phyloP scores from a whole-genome alignment of 2,797 vertebrate genomes.

The Liasis olivaceus region DNA sequence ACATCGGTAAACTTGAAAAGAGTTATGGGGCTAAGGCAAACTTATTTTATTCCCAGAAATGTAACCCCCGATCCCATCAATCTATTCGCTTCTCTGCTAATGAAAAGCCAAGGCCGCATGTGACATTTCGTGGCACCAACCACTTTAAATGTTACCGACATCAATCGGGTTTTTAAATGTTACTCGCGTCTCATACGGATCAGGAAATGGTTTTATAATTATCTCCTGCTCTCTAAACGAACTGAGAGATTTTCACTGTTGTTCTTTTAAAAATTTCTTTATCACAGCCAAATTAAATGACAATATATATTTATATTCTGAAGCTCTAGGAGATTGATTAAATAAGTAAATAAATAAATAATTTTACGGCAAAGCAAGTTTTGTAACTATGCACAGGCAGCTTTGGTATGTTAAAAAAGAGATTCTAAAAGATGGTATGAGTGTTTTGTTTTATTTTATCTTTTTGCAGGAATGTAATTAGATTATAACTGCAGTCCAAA shows the following conservation, averaged over 20 bases:
- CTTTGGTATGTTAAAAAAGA: background rate
- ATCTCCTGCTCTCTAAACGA: conserved; percentile 59
- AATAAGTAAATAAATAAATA: background rate
- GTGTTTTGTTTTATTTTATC: background rate
- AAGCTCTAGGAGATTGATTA: background rate
- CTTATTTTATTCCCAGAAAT: conserved; percentile 21
- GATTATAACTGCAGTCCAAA: background rate
- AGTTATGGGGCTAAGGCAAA: conserved; percentile 37
- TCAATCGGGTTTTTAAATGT: conserved; percentile 63
- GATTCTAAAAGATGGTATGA: background rate
- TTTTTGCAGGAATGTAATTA: background rate
- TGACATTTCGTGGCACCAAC: conserved; percentile 60
- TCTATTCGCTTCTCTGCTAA: conserved; percentile 58
- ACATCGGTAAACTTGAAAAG: background rate
- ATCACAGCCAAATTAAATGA: conserved; percentile 43
- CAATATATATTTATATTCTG: conserved; percentile 8
- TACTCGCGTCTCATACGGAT: conserved; percentile 54
- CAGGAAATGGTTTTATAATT: conserved; percentile 65
- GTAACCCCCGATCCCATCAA: conserved; percentile 50
- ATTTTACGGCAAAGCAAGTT: background rate
- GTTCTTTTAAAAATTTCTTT: conserved; percentile 1
- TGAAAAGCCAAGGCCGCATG: conserved; percentile 56
- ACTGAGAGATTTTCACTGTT: conserved; percentile 48
- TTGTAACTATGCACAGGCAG: background rate
- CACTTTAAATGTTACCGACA: conserved; percentile 43